Conservation (phyloP, 2,797 vertebrate species). For the Antrozous pallidus region DNA sequence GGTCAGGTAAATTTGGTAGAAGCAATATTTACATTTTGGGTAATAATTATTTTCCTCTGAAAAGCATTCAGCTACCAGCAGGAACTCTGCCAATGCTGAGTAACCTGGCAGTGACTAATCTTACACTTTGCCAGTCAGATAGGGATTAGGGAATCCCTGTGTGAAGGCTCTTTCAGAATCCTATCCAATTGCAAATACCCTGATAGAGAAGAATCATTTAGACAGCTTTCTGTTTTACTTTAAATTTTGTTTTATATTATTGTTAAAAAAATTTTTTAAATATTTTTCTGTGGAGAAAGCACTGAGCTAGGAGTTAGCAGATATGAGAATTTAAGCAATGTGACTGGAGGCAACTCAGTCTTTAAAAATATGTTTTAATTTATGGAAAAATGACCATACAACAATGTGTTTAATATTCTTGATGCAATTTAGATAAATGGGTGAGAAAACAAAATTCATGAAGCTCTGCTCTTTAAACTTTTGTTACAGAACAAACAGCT, state of each 20-base stretch:
- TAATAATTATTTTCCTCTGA: too few relatives aligned
- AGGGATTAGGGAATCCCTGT: neutral
- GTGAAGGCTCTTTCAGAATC: neutral
- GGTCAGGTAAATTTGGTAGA: neutral
- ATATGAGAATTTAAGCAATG: neutral
- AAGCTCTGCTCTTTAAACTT: slow-evolving; percentile 21
- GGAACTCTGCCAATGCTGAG: neutral
- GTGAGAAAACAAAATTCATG: neutral
- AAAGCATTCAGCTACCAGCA: neutral
- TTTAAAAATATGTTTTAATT: neutral
- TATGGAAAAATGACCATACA: slow-evolving; percentile 14
- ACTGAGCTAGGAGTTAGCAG: neutral
- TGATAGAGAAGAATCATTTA: neutral
- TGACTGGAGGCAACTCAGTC: neutral
- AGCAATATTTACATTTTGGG: neutral
- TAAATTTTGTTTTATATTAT: slow-evolving; percentile 9
- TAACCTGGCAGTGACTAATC: neutral
- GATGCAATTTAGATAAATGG: slow-evolving; percentile 9
- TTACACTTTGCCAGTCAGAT: neutral
- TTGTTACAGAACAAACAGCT: neutral
- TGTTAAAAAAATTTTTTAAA: neutral
- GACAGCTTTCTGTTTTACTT: slow-evolving; percentile 6
- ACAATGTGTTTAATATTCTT: slow-evolving; percentile 25
- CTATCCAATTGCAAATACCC: neutral
- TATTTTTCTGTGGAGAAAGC: neutral